Evolutionary conservation across 2,113 vertebrate genomes (phyloP).

Genomic region (Petroica traversi): DNA sequence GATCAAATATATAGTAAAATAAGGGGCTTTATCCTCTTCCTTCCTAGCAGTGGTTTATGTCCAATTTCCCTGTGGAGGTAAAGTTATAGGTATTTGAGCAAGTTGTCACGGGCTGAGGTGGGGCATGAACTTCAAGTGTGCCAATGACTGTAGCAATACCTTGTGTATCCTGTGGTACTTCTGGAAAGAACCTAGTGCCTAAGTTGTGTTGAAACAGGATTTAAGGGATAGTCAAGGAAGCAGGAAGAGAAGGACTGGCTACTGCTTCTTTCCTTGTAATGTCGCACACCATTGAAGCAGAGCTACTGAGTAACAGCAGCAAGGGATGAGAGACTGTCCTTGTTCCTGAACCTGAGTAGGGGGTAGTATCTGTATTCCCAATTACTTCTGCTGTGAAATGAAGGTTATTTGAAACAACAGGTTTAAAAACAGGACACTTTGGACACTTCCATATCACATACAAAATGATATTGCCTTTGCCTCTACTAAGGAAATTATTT

Average conservation of each 20-base stretch:
- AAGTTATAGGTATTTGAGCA: not conserved
- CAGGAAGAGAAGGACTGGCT: not conserved
- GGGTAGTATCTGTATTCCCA: rapidly evolving
- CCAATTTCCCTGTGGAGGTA: not conserved
- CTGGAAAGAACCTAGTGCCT: not conserved
- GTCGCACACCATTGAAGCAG: not conserved
- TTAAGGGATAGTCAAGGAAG: not conserved
- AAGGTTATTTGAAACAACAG: not conserved
- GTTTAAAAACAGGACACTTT: not conserved
- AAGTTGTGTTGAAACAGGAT: not conserved
- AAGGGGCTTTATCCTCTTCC: not conserved
- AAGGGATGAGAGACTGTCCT: not conserved
- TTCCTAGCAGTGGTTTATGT: not conserved
- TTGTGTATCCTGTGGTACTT: not conserved
- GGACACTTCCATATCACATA: not conserved
- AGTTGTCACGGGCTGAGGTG: not conserved
- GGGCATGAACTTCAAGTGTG: not conserved
- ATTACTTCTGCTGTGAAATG: not conserved
- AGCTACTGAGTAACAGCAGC: not conserved
- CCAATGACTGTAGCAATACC: not conserved
- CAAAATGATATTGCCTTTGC: not conserved
- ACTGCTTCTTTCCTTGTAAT: not conserved
- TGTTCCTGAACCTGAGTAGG: not conserved
- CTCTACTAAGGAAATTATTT: not conserved
- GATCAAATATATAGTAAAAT: not conserved